Evolutionary conservation across 2,113 vertebrate species (phyloP).

Genomic region (Jacana jacana): DNA sequence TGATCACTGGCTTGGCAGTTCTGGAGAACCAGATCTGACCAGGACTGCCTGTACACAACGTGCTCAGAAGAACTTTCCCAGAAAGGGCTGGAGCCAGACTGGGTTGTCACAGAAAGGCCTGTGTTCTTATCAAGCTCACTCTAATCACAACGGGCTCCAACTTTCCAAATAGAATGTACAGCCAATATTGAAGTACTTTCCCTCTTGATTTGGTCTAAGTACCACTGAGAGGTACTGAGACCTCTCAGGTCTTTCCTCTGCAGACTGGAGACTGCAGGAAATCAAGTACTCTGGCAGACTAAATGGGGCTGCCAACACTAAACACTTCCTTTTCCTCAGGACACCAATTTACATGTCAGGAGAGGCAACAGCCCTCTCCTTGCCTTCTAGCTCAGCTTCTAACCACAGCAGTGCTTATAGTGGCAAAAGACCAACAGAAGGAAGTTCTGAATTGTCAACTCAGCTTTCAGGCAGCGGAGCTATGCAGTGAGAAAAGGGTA

Average conservation of each 20-base stretch:
- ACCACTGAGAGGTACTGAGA: neutral
- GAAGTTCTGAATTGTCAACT: neutral
- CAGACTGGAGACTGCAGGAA: neutral
- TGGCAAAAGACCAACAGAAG: conserved; percentile 2
- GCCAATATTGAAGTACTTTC: neutral
- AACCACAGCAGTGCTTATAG: neutral
- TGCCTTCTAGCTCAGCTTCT: conserved; percentile 31
- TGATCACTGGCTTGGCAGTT: neutral
- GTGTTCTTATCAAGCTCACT: neutral
- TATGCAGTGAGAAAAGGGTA: neutral
- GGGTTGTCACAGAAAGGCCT: neutral
- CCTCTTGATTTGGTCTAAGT: neutral
- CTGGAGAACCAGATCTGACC: neutral
- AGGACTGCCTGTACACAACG: neutral
- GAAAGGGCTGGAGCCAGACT: neutral
- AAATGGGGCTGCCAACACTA: neutral
- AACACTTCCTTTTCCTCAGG: neutral
- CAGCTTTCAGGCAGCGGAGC: neutral
- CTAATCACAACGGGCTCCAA: neutral
- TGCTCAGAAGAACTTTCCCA: neutral
- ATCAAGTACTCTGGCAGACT: neutral
- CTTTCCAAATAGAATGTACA: neutral
- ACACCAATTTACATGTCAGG: neutral
- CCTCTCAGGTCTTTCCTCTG: too few species aligned
- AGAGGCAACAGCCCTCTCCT: neutral